Percentiles rank a stretch among this genome's conserved stretches.
Evolutionary conservation across 2,888 invertebrate genomes (phyloP).

Genomic region (Ligdia adustata): DNA sequence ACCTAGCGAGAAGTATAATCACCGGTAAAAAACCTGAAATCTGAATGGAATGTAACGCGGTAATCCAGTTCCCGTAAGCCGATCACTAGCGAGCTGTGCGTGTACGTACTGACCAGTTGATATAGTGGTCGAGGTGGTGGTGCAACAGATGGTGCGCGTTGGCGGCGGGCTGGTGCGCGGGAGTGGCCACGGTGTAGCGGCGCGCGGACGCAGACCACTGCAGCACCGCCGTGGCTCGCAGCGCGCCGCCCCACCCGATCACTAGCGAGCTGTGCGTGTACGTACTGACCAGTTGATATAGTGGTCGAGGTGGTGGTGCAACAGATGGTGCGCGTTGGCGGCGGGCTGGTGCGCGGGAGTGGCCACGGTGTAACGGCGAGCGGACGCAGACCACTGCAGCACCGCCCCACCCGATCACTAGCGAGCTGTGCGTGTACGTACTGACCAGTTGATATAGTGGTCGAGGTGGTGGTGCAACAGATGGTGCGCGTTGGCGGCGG

Average conservation of each 20-base stretch:
- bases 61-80: no score
- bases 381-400: slow-evolving; percentile 90
- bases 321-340: slow-evolving; percentile 94
- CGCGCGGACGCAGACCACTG: slow-evolving; percentile 84
- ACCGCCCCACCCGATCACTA: slow-evolving; percentile 32
- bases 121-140: slow-evolving; percentile 94
- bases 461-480: slow-evolving; percentile 94
- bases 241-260: background rate
- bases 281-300: background rate
- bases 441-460: slow-evolving; percentile 91
- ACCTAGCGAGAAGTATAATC: no score
- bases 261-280: no score
- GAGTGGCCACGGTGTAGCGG: slow-evolving; percentile 92
- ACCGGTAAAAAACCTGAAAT: no score
- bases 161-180: slow-evolving; percentile 90
- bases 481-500: slow-evolving; percentile 94
- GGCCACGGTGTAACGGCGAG: slow-evolving; percentile 92
- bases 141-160: slow-evolving; percentile 96
- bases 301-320: slow-evolving; percentile 89
- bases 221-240: slow-evolving; percentile 6
- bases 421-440: no score
- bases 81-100: no score
- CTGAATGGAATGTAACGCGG: no score
- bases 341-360: slow-evolving; percentile 91
- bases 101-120: slow-evolving; percentile 89